Evolutionary conservation across 2,797 vertebrate species (phyloP).

Genomic region (Mus spretus): DNA sequence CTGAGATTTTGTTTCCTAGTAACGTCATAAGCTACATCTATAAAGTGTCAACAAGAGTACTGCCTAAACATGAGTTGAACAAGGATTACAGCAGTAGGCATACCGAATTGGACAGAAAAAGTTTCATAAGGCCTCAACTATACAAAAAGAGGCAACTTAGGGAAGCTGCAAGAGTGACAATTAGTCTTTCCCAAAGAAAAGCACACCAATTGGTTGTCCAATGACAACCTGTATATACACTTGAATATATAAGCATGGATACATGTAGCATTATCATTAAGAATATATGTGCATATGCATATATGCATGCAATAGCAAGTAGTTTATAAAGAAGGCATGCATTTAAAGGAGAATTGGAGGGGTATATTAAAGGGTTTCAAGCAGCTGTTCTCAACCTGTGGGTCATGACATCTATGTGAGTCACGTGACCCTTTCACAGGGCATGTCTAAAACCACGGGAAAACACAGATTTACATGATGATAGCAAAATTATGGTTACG

Average conservation of each 20-base stretch:
- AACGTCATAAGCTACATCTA: not conserved
- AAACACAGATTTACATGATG: not conserved
- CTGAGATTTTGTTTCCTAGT: not conserved
- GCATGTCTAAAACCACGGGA: not conserved
- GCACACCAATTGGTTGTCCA: not conserved
- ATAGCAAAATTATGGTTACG: not conserved
- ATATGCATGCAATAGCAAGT: not conserved
- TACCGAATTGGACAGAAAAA: not conserved
- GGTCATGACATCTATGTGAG: not conserved
- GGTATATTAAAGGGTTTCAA: not conserved
- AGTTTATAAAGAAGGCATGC: not conserved
- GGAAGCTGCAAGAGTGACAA: not conserved
- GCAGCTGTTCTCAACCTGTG: not conserved
- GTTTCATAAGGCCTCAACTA: not conserved
- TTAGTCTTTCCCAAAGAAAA: not conserved
- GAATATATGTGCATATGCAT: not conserved
- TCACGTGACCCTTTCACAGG: not conserved
- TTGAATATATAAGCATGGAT: not conserved
- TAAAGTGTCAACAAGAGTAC: not conserved
- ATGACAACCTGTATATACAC: not conserved
- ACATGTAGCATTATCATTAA: not conserved
- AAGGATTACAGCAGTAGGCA: not conserved
- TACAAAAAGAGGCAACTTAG: not conserved
- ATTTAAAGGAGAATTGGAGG: not conserved
- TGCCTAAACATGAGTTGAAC: not conserved